These are phyloP conservation scores for Leucoraja erinaceus DNA, from an alignment of 2,113 vertebrate species.

Conservation along the genomic window DNA sequence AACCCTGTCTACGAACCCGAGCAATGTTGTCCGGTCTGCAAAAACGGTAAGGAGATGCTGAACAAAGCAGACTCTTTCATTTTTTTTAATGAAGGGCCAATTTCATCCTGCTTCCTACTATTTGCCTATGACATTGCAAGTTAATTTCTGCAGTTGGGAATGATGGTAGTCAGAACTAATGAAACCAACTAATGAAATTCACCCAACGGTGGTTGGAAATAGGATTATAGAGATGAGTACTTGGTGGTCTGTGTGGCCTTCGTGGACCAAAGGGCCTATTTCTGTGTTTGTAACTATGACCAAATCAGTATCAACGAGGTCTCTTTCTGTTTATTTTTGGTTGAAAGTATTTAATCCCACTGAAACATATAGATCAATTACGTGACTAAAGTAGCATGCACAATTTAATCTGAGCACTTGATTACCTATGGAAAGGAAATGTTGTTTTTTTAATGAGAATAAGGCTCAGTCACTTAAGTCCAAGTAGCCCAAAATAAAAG, in stretches of 20 bases:
- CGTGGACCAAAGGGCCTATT: too few species aligned
- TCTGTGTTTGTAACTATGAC: too few species aligned
- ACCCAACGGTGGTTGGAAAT: neutral
- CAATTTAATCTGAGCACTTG: neutral
- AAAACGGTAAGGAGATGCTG: conserved; percentile 83
- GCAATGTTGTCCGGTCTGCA: conserved; percentile 98
- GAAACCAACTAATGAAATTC: neutral
- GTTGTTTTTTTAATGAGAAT: too few species aligned
- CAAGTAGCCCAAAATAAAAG: neutral
- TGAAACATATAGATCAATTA: neutral
- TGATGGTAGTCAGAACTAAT: neutral
- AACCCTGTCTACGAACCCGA: conserved; percentile 98
- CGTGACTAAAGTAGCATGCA: neutral
- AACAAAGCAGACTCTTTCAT: neutral
- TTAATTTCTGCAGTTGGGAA: neutral
- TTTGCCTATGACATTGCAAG: neutral
- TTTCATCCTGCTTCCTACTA: neutral
- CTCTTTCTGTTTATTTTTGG: neutral
- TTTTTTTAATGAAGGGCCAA: too few species aligned
- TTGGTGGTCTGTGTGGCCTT: too few species aligned
- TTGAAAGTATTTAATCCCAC: neutral
- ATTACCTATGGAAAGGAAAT: too few species aligned
- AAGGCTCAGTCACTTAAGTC: neutral
- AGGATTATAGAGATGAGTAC: too few species aligned
- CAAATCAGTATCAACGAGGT: neutral